Percentiles rank a stretch among this genome's conserved stretches.
Evolutionary conservation across 2,797 vertebrate species (phyloP).

Genomic region (Salarias fasciatus): DNA sequence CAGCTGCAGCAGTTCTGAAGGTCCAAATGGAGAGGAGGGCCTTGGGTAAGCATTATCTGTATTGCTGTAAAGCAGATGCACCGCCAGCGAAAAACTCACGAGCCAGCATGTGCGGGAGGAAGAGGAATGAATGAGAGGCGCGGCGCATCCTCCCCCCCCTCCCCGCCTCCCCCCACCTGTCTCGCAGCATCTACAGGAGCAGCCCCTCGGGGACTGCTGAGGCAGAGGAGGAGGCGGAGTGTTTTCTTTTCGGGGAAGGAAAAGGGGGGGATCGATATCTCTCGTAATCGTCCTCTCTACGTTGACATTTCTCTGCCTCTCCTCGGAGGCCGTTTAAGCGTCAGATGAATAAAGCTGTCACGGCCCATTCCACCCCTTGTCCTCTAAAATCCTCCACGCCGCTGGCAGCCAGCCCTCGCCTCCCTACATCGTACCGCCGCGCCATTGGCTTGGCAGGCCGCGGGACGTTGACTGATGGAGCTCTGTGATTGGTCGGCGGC

Average conservation of each 20-base stretch:
- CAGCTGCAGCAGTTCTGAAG: slow-evolving; percentile 17
- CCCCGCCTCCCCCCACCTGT: slow-evolving; percentile 39
- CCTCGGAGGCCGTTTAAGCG: slow-evolving; percentile 91
- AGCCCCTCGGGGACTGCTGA: slow-evolving; percentile 43
- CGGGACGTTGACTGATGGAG: slow-evolving; percentile 77
- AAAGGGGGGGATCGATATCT: slow-evolving; percentile 72
- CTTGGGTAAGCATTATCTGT: slow-evolving; percentile 71
- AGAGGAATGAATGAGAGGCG: slow-evolving; percentile 38
- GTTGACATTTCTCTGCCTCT: slow-evolving; percentile 81
- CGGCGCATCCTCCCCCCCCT: slow-evolving; percentile 29
- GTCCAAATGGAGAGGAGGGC: slow-evolving; percentile 22
- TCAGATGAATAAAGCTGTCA: slow-evolving; percentile 94
- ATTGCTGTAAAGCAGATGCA: slow-evolving; percentile 66
- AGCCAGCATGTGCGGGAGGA: slow-evolving; percentile 14
- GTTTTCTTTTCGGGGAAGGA: slow-evolving; percentile 60
- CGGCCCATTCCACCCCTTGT: slow-evolving; percentile 85
- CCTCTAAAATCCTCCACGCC: slow-evolving; percentile 72
- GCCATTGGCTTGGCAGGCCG: slow-evolving; percentile 76
- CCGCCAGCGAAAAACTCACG: slow-evolving; percentile 50
- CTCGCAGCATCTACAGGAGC: slow-evolving; percentile 33
- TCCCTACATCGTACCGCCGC: slow-evolving; percentile 80
- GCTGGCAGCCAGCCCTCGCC: slow-evolving; percentile 62
- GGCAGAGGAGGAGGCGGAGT: slow-evolving; percentile 46
- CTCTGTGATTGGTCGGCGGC: slow-evolving; percentile 75
- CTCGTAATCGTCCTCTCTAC: slow-evolving; percentile 77